Conservation (phyloP, 2,888 invertebrate genomes). For the Chorisops tibialis region DNA sequence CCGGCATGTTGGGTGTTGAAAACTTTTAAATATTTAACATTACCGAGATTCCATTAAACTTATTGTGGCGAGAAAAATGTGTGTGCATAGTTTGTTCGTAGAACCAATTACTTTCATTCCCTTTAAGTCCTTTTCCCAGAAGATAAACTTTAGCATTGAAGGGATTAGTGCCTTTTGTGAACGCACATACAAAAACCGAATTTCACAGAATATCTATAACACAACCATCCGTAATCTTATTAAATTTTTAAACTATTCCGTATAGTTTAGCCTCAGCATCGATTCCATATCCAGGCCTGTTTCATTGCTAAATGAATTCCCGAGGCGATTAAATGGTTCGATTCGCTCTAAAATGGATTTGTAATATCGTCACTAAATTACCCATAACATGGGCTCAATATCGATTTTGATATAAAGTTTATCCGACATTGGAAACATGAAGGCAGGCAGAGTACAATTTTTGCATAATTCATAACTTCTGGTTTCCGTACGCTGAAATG, state of each 20-base stretch:
- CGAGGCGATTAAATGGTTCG: constrained; percentile 15
- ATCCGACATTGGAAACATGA: constrained; percentile 18
- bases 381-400: constrained; percentile 14
- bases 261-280: no score
- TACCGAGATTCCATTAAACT: constrained; percentile 9
- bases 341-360: constrained; percentile 20
- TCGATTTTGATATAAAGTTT: constrained; percentile 22
- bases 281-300: not conserved
- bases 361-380: constrained; percentile 24
- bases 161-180: no score
- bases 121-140: constrained; percentile 1
- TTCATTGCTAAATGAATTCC: constrained; percentile 13
- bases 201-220: no score
- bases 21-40: constrained; percentile 15
- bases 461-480: constrained; percentile 24
- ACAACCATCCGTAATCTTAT: no score
- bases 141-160: no score
- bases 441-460: constrained; percentile 5
- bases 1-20: not conserved
- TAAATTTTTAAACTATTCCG: no score
- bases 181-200: no score
- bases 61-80: constrained; percentile 9
- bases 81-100: no score
- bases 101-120: constrained; percentile 15
- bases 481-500: not conserved